phyloP scores from a whole-genome alignment of 1,140 invertebrate species.

The Littorina saxatilis region DNA sequence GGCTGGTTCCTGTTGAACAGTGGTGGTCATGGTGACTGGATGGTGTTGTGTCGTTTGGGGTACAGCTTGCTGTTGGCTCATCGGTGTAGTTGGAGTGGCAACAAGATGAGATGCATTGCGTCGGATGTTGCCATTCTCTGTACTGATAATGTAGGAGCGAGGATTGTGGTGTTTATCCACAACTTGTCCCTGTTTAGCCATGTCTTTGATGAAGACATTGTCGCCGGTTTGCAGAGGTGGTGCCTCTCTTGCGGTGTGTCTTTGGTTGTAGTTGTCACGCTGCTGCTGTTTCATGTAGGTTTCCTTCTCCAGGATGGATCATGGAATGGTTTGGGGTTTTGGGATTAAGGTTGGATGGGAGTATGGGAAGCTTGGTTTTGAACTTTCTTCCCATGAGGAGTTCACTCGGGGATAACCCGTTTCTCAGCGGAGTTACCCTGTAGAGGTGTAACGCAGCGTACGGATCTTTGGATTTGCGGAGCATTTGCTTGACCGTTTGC shows the following conservation, averaged over 20 bases:
- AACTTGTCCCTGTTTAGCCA: background rate
- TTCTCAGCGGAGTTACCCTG: constrained; percentile 40
- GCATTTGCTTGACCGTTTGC: constrained; percentile 50
- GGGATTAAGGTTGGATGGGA: background rate
- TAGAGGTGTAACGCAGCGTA: constrained; percentile 43
- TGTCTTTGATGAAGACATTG: constrained; percentile 25
- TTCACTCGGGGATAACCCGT: constrained; percentile 43
- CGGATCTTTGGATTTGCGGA: constrained; percentile 45
- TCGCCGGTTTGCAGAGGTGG: constrained; percentile 17
- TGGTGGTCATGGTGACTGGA: background rate
- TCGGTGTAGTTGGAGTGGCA: constrained; percentile 1
- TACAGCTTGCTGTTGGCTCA: too few relatives aligned
- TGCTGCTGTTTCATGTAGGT: background rate
- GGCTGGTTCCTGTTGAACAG: too few relatives aligned
- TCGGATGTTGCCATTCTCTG: constrained; percentile 11
- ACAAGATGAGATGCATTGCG: constrained; percentile 12
- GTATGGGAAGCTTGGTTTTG: constrained; percentile 24
- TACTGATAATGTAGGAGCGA: constrained; percentile 13
- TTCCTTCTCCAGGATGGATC: background rate
- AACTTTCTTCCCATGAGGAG: constrained; percentile 50
- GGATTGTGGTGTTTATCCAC: background rate
- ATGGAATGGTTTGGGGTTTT: background rate
- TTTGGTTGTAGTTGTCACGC: constrained; percentile 10
- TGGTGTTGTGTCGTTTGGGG: background rate
- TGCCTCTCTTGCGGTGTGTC: constrained; percentile 5